These are phyloP conservation scores for Barbus barbus DNA, from an alignment of 2,113 vertebrate genomes.

Conservation along the genomic window DNA sequence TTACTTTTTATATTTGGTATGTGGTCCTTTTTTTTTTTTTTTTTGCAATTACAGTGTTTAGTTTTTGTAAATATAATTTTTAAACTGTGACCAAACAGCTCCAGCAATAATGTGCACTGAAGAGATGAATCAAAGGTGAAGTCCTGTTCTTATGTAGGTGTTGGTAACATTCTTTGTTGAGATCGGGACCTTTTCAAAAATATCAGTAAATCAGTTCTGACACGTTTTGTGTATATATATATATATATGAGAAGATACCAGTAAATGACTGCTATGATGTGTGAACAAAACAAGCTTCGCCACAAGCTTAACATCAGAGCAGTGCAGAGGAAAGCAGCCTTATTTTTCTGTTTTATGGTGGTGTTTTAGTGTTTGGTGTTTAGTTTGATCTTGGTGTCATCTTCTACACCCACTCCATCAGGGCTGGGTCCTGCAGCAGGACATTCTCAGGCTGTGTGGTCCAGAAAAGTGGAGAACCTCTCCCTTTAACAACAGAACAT, in stretches of 20 bases:
- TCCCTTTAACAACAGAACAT: constrained; percentile 78
- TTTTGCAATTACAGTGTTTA: background rate
- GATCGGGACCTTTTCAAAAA: background rate
- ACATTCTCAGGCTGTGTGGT: constrained; percentile 78
- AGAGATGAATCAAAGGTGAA: too few relatives aligned
- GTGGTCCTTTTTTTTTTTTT: background rate
- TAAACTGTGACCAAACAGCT: background rate
- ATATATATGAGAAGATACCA: background rate
- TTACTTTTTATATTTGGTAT: background rate
- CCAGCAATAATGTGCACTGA: too few relatives aligned
- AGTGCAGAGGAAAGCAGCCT: too few relatives aligned
- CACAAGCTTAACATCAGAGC: too few relatives aligned
- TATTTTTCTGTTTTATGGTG: too few relatives aligned
- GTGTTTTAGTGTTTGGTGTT: background rate
- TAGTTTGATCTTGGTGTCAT: constrained; percentile 47
- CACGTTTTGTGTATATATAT: too few relatives aligned
- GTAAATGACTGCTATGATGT: background rate
- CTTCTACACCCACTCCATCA: constrained; percentile 52
- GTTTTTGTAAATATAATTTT: background rate
- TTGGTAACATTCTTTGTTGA: background rate
- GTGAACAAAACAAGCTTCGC: background rate
- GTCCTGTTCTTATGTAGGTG: background rate
- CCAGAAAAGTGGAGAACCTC: constrained; percentile 72
- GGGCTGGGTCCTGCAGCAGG: constrained; percentile 72
- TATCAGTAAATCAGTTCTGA: background rate